A percentile compares a stretch with the other conserved stretches of the same genome.
Conservation (phyloP, 1,140 invertebrate species). For the Globodera ellingtonae region DNA sequence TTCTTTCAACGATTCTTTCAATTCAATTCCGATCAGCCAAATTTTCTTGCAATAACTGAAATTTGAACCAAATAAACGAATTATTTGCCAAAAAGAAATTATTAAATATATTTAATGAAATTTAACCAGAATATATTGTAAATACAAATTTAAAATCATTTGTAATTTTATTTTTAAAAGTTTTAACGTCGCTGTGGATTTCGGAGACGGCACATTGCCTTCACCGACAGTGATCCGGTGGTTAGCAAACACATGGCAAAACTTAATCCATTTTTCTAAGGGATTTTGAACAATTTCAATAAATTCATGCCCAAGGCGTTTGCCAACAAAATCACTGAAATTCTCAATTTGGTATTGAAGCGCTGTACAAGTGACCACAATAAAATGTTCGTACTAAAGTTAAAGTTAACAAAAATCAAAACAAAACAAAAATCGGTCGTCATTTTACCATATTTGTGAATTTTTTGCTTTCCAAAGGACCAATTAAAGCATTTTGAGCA, state of each 20-base stretch:
- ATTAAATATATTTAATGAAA: too few relatives aligned
- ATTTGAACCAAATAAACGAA: too few relatives aligned
- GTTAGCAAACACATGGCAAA: not conserved
- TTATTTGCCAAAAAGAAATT: too few relatives aligned
- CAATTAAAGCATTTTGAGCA: not conserved
- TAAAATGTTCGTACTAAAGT: slow-evolving; percentile 19
- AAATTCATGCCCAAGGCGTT: not conserved
- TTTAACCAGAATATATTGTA: too few relatives aligned
- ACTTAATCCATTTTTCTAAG: not conserved
- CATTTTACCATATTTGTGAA: not conserved
- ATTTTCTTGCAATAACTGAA: not conserved
- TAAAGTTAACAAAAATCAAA: too few relatives aligned
- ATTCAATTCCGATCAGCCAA: not conserved
- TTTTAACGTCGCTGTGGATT: not conserved
- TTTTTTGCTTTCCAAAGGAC: not conserved
- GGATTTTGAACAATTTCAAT: slow-evolving; percentile 6
- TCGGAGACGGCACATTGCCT: not conserved
- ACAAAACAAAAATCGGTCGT: too few relatives aligned
- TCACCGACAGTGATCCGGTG: not conserved
- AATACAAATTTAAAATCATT: not conserved
- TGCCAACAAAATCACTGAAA: slow-evolving; percentile 8
- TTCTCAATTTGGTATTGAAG: not conserved
- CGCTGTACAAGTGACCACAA: slow-evolving; percentile 12
- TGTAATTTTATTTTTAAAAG: not conserved
- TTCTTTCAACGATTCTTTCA: not conserved